Conservation (phyloP, 2,797 vertebrate genomes). For the Halcyon smyrnensis region DNA sequence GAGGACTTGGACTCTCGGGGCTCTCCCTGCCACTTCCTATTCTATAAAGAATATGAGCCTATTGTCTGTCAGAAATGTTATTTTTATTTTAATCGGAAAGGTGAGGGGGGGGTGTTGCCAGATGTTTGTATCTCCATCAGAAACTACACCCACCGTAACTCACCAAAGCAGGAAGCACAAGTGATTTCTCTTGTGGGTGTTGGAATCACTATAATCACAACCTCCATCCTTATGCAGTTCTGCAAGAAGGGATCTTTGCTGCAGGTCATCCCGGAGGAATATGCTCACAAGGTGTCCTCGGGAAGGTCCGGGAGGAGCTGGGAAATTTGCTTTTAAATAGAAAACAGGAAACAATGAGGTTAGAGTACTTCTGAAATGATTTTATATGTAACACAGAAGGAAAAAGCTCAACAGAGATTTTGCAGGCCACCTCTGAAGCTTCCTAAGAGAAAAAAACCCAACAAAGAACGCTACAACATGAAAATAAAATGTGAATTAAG, state of each 20-base stretch:
- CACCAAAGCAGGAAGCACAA: rapidly evolving
- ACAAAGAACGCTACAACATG: not conserved
- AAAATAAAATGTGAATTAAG: not conserved
- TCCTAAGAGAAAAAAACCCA: not conserved
- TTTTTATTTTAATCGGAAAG: not conserved
- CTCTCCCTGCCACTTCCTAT: not conserved
- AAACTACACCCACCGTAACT: not conserved
- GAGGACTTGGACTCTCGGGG: not conserved
- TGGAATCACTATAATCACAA: rapidly evolving
- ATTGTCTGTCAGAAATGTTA: too few relatives aligned
- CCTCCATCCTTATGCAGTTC: rapidly evolving
- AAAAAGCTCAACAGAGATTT: not conserved
- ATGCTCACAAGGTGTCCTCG: not conserved
- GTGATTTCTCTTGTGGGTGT: not conserved
- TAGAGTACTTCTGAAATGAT: too few relatives aligned
- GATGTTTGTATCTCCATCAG: not conserved
- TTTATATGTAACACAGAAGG: not conserved
- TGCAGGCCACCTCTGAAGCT: not conserved
- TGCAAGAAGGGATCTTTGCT: not conserved
- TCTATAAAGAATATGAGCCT: not conserved
- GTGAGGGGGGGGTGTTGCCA: not conserved
- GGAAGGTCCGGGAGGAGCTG: not conserved
- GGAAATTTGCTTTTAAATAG: not conserved
- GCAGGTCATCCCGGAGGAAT: not conserved
- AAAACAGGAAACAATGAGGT: not conserved